Percentiles rank a stretch among this genome's conserved stretches.
These are phyloP conservation scores for Brachystomella parvula DNA, from an alignment of 1,140 invertebrate species.

Conservation along the genomic window DNA sequence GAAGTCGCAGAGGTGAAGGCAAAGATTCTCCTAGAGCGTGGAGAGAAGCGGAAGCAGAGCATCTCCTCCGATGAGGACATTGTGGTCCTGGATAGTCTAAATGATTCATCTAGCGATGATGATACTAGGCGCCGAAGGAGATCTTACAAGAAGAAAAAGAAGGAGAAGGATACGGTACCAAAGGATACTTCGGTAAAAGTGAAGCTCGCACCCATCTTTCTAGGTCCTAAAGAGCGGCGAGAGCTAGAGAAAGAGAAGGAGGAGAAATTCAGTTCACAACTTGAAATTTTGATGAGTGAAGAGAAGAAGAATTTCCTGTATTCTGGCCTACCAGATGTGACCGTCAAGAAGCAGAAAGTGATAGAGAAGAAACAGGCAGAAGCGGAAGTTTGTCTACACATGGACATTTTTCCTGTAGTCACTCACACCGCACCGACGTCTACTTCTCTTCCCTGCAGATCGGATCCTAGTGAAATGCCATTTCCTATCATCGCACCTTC, in stretches of 20 bases:
- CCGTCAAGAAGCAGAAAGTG: slow-evolving; percentile 19
- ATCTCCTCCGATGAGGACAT: too few relatives aligned
- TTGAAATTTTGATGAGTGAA: not conserved
- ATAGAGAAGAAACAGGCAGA: slow-evolving; percentile 21
- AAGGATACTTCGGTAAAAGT: too few relatives aligned
- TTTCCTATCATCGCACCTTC: not conserved
- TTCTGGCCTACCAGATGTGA: slow-evolving; percentile 27
- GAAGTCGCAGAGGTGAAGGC: not conserved
- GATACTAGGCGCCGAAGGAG: too few relatives aligned
- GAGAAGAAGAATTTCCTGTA: slow-evolving; percentile 23
- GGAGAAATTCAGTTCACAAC: slow-evolving; percentile 12
- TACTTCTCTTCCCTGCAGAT: too few relatives aligned
- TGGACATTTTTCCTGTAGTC: slow-evolving; percentile 25
- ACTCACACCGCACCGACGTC: too few relatives aligned
- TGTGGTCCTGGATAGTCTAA: too few relatives aligned
- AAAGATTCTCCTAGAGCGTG: too few relatives aligned
- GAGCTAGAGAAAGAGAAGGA: slow-evolving; percentile 36
- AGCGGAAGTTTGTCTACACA: slow-evolving; percentile 8
- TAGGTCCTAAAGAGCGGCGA: slow-evolving; percentile 41
- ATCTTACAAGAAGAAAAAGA: too few relatives aligned
- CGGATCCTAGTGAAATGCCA: not conserved
- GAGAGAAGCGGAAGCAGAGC: too few relatives aligned
- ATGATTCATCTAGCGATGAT: too few relatives aligned
- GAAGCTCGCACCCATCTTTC: slow-evolving; percentile 2
- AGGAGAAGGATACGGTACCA: too few relatives aligned